Percentiles rank a stretch among this genome's conserved stretches.
These are phyloP conservation scores for Andrena hattorfiana DNA, from an alignment of 2,888 invertebrate genomes.

Conservation along the genomic window DNA sequence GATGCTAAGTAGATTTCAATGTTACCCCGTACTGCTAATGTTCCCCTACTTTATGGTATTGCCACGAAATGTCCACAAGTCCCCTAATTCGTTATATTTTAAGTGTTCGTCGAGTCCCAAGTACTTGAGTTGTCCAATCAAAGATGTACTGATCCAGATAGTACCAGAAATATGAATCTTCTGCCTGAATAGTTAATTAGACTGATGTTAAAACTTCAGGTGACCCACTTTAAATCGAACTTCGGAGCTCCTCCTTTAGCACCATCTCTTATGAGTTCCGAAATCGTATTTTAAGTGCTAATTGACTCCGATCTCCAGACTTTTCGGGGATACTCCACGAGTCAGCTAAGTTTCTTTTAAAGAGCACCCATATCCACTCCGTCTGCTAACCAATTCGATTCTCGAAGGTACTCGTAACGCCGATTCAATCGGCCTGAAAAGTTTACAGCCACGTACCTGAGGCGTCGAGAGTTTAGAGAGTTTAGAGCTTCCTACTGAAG, in stretches of 20 bases:
- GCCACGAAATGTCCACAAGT: neutral
- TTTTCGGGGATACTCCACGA: neutral
- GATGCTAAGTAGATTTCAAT: no score
- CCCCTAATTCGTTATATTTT: neutral
- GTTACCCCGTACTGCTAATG: no score
- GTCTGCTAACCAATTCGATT: neutral
- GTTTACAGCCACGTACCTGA: neutral
- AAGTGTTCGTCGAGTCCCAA: conserved; percentile 1
- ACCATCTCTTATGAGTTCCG: neutral
- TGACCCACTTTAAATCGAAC: neutral
- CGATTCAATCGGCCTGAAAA: neutral
- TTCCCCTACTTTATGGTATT: neutral
- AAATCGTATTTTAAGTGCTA: neutral
- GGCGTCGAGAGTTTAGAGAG: neutral
- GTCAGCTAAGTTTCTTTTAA: neutral
- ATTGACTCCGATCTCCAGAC: neutral
- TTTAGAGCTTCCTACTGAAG: neutral
- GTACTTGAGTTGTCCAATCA: neutral
- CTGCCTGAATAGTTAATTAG: neutral
- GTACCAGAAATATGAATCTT: neutral
- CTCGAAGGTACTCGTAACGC: neutral
- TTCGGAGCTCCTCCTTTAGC: neutral
- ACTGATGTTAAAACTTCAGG: neutral
- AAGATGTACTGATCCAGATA: neutral
- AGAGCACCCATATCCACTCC: neutral